These are phyloP conservation scores for Parascotia fuliginaria DNA, from an alignment of 2,888 invertebrate species.

Conservation along the genomic window DNA sequence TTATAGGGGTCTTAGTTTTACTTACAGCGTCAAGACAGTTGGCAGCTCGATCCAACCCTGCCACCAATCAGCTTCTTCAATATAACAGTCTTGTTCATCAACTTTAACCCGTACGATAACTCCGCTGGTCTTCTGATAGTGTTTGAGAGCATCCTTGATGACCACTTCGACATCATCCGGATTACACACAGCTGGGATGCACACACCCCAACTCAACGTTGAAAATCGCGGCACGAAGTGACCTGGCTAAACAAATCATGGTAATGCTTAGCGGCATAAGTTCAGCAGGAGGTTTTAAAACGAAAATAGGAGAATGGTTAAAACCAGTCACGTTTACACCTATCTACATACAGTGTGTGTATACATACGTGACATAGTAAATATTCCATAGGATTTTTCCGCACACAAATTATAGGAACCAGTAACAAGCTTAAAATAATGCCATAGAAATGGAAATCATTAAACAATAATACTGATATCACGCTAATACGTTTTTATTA, in stretches of 20 bases:
- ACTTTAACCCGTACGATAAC: constrained; percentile 87
- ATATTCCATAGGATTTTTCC: too few relatives aligned
- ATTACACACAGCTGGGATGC: constrained; percentile 88
- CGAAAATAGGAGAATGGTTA: too few relatives aligned
- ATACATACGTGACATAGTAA: too few relatives aligned
- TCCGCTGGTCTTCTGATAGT: constrained; percentile 86
- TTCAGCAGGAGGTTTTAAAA: constrained; percentile 8
- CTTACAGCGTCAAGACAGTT: constrained; percentile 76
- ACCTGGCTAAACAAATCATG: constrained; percentile 87
- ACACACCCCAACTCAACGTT: constrained; percentile 89
- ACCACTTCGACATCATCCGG: constrained; percentile 85
- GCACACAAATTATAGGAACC: too few relatives aligned
- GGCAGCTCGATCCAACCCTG: constrained; percentile 71
- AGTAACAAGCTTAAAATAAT: too few relatives aligned
- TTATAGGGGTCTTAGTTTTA: constrained; percentile 9
- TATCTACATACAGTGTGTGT: too few relatives aligned
- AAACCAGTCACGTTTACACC: too few relatives aligned
- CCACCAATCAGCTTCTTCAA: constrained; percentile 72
- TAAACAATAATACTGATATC: too few relatives aligned
- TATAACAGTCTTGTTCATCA: constrained; percentile 87
- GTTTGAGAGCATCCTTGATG: constrained; percentile 85
- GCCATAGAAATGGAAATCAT: too few relatives aligned
- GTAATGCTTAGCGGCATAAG: constrained; percentile 52
- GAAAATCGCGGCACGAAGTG: constrained; percentile 90
- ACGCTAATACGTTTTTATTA: too few relatives aligned